Conservation (phyloP, 1,140 invertebrate species). For the Heliconius melpomene region DNA sequence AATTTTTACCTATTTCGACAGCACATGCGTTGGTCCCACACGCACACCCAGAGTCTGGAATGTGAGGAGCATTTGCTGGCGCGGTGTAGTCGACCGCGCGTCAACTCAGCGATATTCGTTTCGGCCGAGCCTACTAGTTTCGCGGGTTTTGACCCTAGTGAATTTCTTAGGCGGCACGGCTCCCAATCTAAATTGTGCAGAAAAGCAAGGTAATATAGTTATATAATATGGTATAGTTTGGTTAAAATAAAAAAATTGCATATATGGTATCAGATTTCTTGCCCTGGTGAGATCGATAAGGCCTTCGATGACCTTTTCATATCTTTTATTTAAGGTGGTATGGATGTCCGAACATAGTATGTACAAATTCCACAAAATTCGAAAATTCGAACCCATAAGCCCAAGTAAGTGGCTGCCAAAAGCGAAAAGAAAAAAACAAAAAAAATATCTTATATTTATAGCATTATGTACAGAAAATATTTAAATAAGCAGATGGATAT, state of each 20-base stretch:
- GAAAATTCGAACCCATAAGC: too few relatives aligned
- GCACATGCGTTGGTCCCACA: slow-evolving; percentile 87
- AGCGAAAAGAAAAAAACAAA: too few relatives aligned
- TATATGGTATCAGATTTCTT: too few relatives aligned
- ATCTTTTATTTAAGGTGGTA: too few relatives aligned
- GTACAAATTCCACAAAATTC: too few relatives aligned
- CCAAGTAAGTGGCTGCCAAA: too few relatives aligned
- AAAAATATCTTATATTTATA: too few relatives aligned
- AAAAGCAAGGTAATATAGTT: slow-evolving; percentile 84
- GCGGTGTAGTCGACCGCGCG: slow-evolving; percentile 85
- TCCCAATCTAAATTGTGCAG: slow-evolving; percentile 89
- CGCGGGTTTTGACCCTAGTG: slow-evolving; percentile 87
- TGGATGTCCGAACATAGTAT: too few relatives aligned
- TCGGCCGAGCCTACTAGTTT: slow-evolving; percentile 88
- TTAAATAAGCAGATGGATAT: background rate
- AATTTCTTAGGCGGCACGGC: slow-evolving; percentile 88
- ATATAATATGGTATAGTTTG: background rate
- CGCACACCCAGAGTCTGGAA: slow-evolving; percentile 82
- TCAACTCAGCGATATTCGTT: slow-evolving; percentile 89
- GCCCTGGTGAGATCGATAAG: too few relatives aligned
- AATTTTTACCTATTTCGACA: slow-evolving; percentile 64
- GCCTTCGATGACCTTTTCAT: too few relatives aligned
- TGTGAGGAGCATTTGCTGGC: slow-evolving; percentile 81
- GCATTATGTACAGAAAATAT: too few relatives aligned
- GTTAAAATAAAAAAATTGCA: too few relatives aligned